Base-by-base conservation (phyloP, 2,113 vertebrate species). In the Urocynchramus pylzowi region DNA sequence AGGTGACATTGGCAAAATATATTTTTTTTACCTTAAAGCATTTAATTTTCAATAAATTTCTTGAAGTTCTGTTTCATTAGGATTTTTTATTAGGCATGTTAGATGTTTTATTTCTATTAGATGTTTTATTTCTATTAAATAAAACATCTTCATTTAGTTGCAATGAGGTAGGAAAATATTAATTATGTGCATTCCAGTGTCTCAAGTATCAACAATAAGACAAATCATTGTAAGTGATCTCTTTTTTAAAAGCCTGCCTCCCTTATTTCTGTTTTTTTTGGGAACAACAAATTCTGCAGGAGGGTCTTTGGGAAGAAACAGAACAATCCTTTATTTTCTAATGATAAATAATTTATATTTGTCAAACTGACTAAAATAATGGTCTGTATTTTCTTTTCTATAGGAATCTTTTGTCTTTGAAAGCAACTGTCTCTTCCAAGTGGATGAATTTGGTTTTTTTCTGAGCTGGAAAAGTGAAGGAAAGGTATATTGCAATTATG, bases 381-480 rank as follows among this genome's bases (percentile, higher is more conserved):
- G 33, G 9, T 8, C 41, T 87, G 18, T 69, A 8, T 89, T 96
- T 97, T 96, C 37, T 91, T 90, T 95, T 95, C 37, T 95, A 30
- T 96, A 99, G 99, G 99, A 99, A 93, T 99, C 99, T 11, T 99
- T 98, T 90, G 97, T 99, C 57, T 99, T 99, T 96, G 99, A 99
- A 97, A 98, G 99, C 86, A 99, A 98, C 97, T 99, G 99, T 96
- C 98, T 99, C 95, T 99, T 99, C 97, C 99, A 98, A 97, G 99
- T 99, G 89, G 99, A 99, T 64, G 99, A 99, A 96, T 99, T 98
- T 93, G 99, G 99, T 28, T 99, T 99, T 96, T 99, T 99, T 97
- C 98, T 99, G 92, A 99, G 98, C 39, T 99, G 99, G 99, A 99
- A 99, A 97, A 99, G 98, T 88, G 99, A 99, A 96, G 99, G 99